A percentile compares a stretch with the other conserved stretches of the same genome.
These are phyloP conservation scores for Eretmocerus hayati DNA, from an alignment of 2,888 invertebrate species.

Conservation along the genomic window DNA sequence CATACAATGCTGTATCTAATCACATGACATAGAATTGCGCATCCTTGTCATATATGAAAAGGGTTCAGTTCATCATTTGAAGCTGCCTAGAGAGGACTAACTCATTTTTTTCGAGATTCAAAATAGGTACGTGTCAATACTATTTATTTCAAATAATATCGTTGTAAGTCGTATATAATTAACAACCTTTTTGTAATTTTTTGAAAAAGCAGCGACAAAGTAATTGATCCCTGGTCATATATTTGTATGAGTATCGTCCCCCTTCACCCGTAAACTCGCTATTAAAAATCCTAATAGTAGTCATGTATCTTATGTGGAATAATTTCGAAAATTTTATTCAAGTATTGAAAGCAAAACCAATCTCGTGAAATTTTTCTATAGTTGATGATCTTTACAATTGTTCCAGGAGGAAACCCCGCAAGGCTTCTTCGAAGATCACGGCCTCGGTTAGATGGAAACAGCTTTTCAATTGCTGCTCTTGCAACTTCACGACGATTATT, in stretches of 20 bases:
- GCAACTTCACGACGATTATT: too few relatives aligned
- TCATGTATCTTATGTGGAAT: too few relatives aligned
- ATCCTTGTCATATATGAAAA: constrained; percentile 41
- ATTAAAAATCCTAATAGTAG: too few relatives aligned
- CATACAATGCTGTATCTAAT: too few relatives aligned
- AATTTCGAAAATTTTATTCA: too few relatives aligned
- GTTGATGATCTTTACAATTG: constrained; percentile 32
- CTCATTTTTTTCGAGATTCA: constrained; percentile 30
- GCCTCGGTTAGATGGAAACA: constrained; percentile 52
- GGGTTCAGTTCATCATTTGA: constrained; percentile 46
- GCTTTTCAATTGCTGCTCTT: not conserved
- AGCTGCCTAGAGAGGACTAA: constrained; percentile 44
- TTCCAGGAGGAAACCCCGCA: constrained; percentile 99
- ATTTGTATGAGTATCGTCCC: constrained; percentile 6
- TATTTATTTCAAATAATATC: constrained; percentile 26
- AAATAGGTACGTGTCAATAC: constrained; percentile 44
- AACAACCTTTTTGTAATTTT: constrained; percentile 10
- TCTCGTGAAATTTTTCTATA: not conserved
- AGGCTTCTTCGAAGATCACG: constrained; percentile 99
- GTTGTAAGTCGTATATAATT: constrained; percentile 27
- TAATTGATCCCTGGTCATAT: constrained; percentile 46
- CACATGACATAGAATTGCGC: too few relatives aligned
- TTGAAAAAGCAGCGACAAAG: constrained; percentile 42
- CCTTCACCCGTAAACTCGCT: not conserved
- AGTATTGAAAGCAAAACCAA: too few relatives aligned